Conservation (phyloP, 2,113 vertebrate genomes). For the Cnemophilus loriae region DNA sequence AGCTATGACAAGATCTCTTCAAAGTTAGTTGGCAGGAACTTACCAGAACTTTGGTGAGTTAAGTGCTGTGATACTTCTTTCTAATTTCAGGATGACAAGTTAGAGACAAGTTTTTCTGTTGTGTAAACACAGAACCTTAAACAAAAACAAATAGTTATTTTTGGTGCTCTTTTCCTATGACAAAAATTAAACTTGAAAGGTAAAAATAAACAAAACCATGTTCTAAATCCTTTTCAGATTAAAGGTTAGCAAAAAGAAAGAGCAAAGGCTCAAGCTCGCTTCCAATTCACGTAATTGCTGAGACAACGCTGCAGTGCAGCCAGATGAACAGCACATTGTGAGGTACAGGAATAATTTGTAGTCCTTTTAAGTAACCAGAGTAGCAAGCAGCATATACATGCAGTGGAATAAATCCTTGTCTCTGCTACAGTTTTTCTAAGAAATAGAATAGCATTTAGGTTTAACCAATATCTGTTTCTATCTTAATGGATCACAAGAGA, state of each 20-base stretch:
- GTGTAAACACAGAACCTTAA: neutral
- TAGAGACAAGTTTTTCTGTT: neutral
- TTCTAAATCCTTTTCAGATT: neutral
- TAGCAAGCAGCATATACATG: neutral
- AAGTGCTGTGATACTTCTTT: neutral
- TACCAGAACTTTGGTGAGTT: neutral
- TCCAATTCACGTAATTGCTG: neutral
- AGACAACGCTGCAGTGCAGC: neutral
- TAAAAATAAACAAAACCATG: constrained; percentile 1
- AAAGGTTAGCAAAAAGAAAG: neutral
- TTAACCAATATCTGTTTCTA: neutral
- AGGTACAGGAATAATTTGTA: neutral
- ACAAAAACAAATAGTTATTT: constrained; percentile 39
- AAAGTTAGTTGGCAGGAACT: neutral
- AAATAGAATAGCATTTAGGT: neutral
- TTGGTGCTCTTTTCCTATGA: neutral
- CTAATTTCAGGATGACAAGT: neutral
- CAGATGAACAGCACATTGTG: neutral
- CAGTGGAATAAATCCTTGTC: neutral
- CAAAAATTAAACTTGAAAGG: neutral
- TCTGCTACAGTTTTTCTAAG: neutral
- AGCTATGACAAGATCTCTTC: neutral
- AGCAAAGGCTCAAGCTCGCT: neutral
- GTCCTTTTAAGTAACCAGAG: neutral
- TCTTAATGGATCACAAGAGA: neutral